A percentile compares a stretch with the other conserved stretches of the same genome.
Conservation (phyloP, 2,113 vertebrate genomes). For the Glaucidium brasilianum region DNA sequence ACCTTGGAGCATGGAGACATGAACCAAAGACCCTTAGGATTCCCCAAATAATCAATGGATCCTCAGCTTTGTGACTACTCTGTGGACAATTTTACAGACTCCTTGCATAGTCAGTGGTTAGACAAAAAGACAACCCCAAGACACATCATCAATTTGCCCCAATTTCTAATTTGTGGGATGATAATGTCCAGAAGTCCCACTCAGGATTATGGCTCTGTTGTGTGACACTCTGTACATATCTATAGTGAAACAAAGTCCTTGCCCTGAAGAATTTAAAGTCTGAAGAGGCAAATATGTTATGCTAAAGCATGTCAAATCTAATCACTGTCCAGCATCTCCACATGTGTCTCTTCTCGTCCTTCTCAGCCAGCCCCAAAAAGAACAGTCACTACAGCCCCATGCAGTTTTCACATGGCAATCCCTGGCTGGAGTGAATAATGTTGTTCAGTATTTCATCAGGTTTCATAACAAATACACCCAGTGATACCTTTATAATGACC, state of each 20-base stretch:
- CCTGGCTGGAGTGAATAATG: neutral
- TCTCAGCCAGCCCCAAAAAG: conserved; percentile 18
- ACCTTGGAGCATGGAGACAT: fast-evolving
- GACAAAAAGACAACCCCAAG: neutral
- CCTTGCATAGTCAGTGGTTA: neutral
- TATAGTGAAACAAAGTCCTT: neutral
- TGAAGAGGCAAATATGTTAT: conserved; percentile 26
- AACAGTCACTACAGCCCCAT: neutral
- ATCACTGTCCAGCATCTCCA: neutral
- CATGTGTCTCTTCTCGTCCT: neutral
- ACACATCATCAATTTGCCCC: neutral
- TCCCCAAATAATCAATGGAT: neutral
- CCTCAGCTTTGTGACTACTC: neutral
- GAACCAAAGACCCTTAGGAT: neutral
- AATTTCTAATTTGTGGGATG: neutral
- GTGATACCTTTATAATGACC: conserved; percentile 46
- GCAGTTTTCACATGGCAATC: neutral
- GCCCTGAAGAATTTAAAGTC: neutral
- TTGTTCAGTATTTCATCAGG: conserved; percentile 23
- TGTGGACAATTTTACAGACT: fast-evolving
- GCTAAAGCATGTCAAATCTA: conserved; percentile 19
- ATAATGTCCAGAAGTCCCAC: neutral
- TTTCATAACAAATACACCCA: conserved; percentile 53
- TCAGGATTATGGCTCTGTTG: neutral
- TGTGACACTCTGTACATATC: neutral